Conservation (phyloP, 2,113 vertebrate genomes). For the Bubalus kerabau region DNA sequence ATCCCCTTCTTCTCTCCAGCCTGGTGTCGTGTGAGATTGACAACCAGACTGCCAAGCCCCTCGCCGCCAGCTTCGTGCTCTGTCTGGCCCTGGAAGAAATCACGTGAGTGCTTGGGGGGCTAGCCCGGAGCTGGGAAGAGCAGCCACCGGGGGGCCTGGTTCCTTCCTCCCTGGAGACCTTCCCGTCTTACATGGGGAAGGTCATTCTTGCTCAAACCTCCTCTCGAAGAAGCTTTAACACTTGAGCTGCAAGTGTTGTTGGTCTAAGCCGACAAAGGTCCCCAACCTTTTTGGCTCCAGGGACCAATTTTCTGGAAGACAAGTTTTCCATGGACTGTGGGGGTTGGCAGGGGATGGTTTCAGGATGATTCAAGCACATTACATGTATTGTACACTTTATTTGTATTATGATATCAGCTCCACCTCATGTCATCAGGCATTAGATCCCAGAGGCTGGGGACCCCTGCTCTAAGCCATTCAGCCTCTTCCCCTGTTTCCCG, state of each 20-base stretch:
- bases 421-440: neutral
- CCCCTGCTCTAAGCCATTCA: neutral
- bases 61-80: slow-evolving; percentile 14
- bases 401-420: neutral
- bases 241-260: rapidly evolving
- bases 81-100: slow-evolving; percentile 80
- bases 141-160: rapidly evolving
- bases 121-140: neutral
- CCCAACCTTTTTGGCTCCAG: neutral
- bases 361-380: neutral
- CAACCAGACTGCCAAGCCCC: slow-evolving; percentile 60
- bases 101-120: slow-evolving; percentile 71
- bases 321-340: neutral
- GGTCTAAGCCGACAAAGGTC: neutral
- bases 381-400: neutral
- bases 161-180: neutral
- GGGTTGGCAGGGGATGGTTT: neutral
- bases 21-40: slow-evolving; percentile 74
- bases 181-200: neutral
- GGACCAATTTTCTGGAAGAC: neutral
- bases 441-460: neutral
- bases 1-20: slow-evolving; percentile 48
- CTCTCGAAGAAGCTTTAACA: neutral
- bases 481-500: neutral
- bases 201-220: neutral